Evolutionary conservation across 1,140 invertebrate species (phyloP).

Genomic region (Lepidostoma basale): DNA sequence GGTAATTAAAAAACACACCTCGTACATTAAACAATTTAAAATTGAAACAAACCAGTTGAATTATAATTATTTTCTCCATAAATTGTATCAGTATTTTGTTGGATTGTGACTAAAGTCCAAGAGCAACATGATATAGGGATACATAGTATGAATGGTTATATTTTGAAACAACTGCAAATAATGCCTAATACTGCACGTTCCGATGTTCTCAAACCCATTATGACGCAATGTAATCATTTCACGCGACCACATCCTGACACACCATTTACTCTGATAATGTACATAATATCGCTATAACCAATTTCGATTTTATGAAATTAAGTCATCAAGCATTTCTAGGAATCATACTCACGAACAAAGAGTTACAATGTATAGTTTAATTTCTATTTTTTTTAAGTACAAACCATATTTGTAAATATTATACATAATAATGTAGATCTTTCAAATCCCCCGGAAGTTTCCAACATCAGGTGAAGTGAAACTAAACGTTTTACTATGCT

Average conservation of each 20-base stretch:
- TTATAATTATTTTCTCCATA: neutral
- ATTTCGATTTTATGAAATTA: neutral
- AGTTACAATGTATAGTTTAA: no score
- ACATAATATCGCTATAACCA: neutral
- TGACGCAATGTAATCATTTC: conserved; percentile 15
- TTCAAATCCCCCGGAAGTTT: neutral
- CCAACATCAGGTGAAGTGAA: neutral
- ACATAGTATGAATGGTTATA: neutral
- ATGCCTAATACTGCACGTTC: neutral
- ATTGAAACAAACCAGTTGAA: no score
- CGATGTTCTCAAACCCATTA: neutral
- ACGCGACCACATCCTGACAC: conserved; percentile 12
- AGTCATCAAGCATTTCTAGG: neutral
- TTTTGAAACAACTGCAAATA: neutral
- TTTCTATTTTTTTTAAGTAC: no score
- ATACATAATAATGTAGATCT: neutral
- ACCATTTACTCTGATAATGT: neutral
- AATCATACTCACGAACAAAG: no score
- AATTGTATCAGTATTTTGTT: neutral
- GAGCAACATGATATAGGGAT: neutral
- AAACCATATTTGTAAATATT: no score
- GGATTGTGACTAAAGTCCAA: neutral
- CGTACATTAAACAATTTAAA: no score
- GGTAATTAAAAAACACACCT: no score
- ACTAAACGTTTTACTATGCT: neutral